Percentiles rank a stretch among this genome's conserved stretches.
Evolutionary conservation across 2,797 vertebrate genomes (phyloP).

Genomic region (Hybognathus amarus): DNA sequence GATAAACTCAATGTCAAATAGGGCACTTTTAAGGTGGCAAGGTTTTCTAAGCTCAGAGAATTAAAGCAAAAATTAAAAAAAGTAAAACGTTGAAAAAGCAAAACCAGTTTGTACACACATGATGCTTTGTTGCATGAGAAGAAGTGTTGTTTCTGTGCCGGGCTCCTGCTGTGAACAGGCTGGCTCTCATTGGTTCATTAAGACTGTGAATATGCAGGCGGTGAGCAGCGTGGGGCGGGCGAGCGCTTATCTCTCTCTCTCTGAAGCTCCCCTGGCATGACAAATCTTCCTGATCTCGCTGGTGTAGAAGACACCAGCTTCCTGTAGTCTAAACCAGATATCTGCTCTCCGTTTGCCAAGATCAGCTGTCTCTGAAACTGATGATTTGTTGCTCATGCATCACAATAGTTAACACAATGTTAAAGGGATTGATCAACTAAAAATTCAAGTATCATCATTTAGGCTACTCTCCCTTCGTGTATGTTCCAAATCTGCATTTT

Average conservation of each 20-base stretch:
- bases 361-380: constrained; percentile 20
- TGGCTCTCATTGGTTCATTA: constrained; percentile 50
- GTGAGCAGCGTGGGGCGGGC: constrained; percentile 40
- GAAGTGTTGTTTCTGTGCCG: constrained; percentile 31
- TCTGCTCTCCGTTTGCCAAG: constrained; percentile 34
- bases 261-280: constrained; percentile 46
- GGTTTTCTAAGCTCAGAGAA: background rate
- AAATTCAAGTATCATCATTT: background rate
- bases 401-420: background rate
- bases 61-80: background rate
- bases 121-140: constrained; percentile 18
- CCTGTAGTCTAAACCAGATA: constrained; percentile 44
- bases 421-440: too few relatives aligned
- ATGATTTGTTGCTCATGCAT: constrained; percentile 4
- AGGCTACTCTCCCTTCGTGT: background rate
- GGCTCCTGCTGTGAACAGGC: constrained; percentile 24
- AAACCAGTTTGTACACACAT: background rate
- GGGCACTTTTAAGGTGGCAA: background rate
- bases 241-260: constrained; percentile 55
- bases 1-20: too few relatives aligned
- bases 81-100: background rate
- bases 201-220: constrained; percentile 35
- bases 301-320: constrained; percentile 42
- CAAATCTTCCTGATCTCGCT: constrained; percentile 44
- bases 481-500: background rate